A percentile compares a stretch with the other conserved stretches of the same genome.
These are phyloP conservation scores for Chloropsis cyanopogon DNA, from an alignment of 2,113 vertebrate species.

Conservation along the genomic window DNA sequence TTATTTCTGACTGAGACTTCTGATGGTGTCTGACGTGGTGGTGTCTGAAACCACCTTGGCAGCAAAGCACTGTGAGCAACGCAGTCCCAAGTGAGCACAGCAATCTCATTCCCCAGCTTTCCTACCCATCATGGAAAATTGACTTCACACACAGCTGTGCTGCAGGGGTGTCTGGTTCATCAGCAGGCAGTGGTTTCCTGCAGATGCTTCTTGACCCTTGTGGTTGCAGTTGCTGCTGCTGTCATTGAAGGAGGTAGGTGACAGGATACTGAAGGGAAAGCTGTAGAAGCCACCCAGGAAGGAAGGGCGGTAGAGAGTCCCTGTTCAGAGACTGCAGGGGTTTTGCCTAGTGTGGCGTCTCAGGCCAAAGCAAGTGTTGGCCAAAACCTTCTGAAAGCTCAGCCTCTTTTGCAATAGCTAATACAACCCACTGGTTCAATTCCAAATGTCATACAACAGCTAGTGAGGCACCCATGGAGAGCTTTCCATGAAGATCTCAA, in stretches of 20 bases:
- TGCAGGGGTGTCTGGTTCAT: background rate
- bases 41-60: background rate
- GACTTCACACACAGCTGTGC: background rate
- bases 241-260: background rate
- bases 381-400: background rate
- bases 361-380: background rate
- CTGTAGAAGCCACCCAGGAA: background rate
- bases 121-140: background rate
- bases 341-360: background rate
- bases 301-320: fast-evolving
- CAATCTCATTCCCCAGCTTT: background rate
- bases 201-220: background rate
- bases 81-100: fast-evolving
- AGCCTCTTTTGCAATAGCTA: background rate
- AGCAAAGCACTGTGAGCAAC: background rate
- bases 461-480: fast-evolving
- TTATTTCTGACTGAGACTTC: background rate
- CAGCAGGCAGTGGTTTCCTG: background rate
- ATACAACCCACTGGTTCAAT: background rate
- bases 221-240: background rate
- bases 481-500: background rate
- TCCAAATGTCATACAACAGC: background rate
- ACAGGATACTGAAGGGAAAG: background rate
- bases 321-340: background rate
- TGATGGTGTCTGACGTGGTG: background rate